Conservation (phyloP, 2,113 vertebrate species). For the Dunckerocampus dactyliophorus region DNA sequence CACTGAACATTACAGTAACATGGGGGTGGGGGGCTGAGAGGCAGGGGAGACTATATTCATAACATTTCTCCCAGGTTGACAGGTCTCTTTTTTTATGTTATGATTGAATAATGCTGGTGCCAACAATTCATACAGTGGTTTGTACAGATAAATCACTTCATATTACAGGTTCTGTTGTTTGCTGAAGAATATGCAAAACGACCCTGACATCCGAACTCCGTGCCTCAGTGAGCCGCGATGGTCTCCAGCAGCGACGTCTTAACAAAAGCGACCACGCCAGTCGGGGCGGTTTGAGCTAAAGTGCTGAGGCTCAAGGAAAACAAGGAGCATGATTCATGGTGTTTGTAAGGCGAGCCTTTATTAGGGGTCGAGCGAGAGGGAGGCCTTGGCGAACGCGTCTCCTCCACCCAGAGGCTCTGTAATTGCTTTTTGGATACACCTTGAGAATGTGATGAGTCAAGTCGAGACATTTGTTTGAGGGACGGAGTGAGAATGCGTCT, state of each 20-base stretch:
- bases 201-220: too few relatives aligned
- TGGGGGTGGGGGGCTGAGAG: too few relatives aligned
- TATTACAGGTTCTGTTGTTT: too few relatives aligned
- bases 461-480: slow-evolving; percentile 55
- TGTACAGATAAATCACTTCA: too few relatives aligned
- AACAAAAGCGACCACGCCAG: slow-evolving; percentile 36
- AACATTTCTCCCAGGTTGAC: too few relatives aligned
- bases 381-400: slow-evolving; percentile 38
- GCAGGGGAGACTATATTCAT: too few relatives aligned
- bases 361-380: slow-evolving; percentile 42
- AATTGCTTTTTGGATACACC: slow-evolving; percentile 68
- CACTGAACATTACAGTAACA: too few relatives aligned
- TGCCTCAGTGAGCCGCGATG: too few relatives aligned
- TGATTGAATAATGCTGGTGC: too few relatives aligned
- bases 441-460: slow-evolving; percentile 67
- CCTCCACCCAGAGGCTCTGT: slow-evolving; percentile 48
- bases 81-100: too few relatives aligned
- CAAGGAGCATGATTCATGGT: slow-evolving; percentile 58
- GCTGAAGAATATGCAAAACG: too few relatives aligned
- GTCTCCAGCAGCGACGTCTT: slow-evolving; percentile 40
- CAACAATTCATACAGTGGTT: too few relatives aligned
- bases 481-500: slow-evolving; percentile 43
- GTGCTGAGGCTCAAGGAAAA: slow-evolving; percentile 63
- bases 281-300: slow-evolving; percentile 46
- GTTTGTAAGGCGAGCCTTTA: slow-evolving; percentile 63